These are phyloP conservation scores for Austrolebias charrua DNA, from an alignment of 2,797 vertebrate genomes.

Conservation along the genomic window DNA sequence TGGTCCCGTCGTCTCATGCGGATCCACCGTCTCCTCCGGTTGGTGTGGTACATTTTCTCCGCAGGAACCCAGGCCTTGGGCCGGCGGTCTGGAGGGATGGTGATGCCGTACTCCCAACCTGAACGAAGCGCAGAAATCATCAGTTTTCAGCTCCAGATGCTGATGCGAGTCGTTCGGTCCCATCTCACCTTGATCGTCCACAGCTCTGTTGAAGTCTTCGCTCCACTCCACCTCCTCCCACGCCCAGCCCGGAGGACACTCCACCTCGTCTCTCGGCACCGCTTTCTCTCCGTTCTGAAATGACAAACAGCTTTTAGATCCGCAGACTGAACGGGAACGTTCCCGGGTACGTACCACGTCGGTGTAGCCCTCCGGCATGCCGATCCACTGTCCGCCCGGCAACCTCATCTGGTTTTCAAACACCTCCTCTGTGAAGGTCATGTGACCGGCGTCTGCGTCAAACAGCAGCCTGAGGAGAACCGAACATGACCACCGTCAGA, in stretches of 20 bases:
- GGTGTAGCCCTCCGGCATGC: constrained; percentile 91
- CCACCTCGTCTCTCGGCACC: constrained; percentile 90
- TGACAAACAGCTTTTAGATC: constrained; percentile 7
- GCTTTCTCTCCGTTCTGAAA: constrained; percentile 92
- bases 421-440: constrained; percentile 93
- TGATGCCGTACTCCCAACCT: constrained; percentile 97
- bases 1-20: constrained; percentile 87
- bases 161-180: not conserved
- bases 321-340: constrained; percentile 1
- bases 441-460: constrained; percentile 90
- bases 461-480: constrained; percentile 81
- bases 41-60: constrained; percentile 98
- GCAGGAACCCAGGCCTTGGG: constrained; percentile 93
- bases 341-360: constrained; percentile 82
- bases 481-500: not conserved
- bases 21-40: constrained; percentile 90
- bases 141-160: not conserved
- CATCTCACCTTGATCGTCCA: constrained; percentile 90
- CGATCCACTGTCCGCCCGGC: constrained; percentile 94
- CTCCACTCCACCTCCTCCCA: constrained; percentile 97
- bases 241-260: constrained; percentile 90
- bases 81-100: constrained; percentile 90
- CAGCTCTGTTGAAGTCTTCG: constrained; percentile 92
- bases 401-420: constrained; percentile 94
- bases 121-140: constrained; percentile 3